Base-by-base conservation (phyloP, 2,113 vertebrate genomes). In the Fukomys damarensis region DNA sequence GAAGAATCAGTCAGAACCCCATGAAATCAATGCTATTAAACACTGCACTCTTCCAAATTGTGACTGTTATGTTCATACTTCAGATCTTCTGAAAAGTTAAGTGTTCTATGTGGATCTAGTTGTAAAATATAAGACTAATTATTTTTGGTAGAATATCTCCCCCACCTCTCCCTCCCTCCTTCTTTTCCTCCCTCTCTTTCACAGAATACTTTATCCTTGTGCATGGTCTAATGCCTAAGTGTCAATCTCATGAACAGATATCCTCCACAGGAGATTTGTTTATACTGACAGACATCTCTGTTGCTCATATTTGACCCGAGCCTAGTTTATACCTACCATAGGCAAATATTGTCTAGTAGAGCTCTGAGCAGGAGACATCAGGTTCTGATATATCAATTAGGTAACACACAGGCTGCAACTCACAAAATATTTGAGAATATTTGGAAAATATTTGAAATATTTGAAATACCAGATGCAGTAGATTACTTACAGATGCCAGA, bases 1-100 rank as follows among this genome's bases (percentile, higher is more conserved):
- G 41, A 82, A 92, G 59, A 19, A 82, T 52, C 49, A 46, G 16
- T 92, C 72, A 95, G 70, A 97, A 92, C 59, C 17, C 8, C 66
- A 79, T 89, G 41, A 94, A 83, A 80, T 17, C 0, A 28, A 86
- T 66, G 3, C 26, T 96, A 38, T 80, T 92, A 74, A 91, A 56
- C 24, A 84, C 30, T 49, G 5, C 61, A n/a, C 58, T 86, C 63
- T 74, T 68, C 26, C 26, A 77, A 30, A 46, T 59, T 74, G 61
- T 83, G 35, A 30, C 7, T 68, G 11, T 43, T 89, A 89, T 86
- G 94, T 92, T 79, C 35, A 24, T 24, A 77, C 28, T 77, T 93
- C 19, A 88, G 41, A 82, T 81, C 11, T 92, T 82, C 54, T 92
- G 65, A 32, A 63, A 63, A 86, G 14, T 54, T 43, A 70, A 56